These are phyloP conservation scores for Nyleta sp. DNA, from an alignment of 2,888 invertebrate species.

Conservation along the genomic window DNA sequence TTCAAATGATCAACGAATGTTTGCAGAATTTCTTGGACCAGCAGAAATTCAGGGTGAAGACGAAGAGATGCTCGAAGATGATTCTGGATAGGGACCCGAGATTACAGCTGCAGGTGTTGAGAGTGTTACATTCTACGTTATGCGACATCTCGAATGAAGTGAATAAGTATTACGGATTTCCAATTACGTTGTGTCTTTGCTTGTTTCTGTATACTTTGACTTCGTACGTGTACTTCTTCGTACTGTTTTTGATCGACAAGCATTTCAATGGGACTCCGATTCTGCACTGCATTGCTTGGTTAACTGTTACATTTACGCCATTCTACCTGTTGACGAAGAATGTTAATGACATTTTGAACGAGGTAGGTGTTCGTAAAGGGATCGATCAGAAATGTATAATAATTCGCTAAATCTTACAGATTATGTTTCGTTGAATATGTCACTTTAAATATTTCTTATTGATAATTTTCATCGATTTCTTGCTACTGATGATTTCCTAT, in stretches of 20 bases:
- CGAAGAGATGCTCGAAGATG: background rate
- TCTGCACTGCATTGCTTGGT: conserved; percentile 17
- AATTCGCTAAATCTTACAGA: too few relatives aligned
- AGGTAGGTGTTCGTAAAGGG: background rate
- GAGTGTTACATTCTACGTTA: background rate
- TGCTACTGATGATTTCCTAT: too few relatives aligned
- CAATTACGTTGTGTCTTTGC: conserved; percentile 14
- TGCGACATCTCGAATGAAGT: conserved; percentile 9
- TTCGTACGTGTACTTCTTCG: conserved; percentile 11
- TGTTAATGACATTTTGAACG: background rate
- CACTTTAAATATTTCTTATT: too few relatives aligned
- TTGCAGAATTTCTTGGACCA: conserved; percentile 12
- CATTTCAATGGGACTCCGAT: background rate
- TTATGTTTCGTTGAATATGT: too few relatives aligned
- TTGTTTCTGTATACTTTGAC: conserved; percentile 22
- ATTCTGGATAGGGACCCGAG: background rate
- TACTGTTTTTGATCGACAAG: background rate
- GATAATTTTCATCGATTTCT: too few relatives aligned
- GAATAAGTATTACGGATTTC: background rate
- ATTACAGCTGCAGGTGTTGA: background rate
- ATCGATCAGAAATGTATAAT: too few relatives aligned
- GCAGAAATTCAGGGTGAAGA: background rate
- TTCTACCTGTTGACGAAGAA: conserved; percentile 8
- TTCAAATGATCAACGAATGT: background rate
- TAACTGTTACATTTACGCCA: background rate